These are phyloP conservation scores for Margarornis squamiger DNA, from an alignment of 2,797 vertebrate genomes.

Conservation along the genomic window DNA sequence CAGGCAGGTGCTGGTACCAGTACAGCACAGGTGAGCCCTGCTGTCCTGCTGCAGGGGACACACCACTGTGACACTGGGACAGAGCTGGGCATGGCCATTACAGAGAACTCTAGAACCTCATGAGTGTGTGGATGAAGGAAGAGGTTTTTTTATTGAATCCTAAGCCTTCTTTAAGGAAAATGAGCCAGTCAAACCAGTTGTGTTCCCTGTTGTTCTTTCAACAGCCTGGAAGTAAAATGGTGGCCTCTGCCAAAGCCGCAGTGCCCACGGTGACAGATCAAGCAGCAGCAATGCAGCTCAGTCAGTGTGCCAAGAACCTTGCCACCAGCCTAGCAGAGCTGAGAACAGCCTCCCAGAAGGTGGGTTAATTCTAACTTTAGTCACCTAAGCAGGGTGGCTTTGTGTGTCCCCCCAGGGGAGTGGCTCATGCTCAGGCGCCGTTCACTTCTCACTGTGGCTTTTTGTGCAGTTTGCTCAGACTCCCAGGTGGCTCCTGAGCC, in stretches of 20 bases:
- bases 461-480: background rate
- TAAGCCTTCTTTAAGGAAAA: background rate
- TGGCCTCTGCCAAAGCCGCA: constrained; percentile 93
- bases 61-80: background rate
- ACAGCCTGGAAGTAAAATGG: constrained; percentile 98
- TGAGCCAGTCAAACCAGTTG: background rate
- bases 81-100: background rate
- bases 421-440: background rate
- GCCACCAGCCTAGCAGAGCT: constrained; percentile 96
- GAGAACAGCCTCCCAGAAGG: constrained; percentile 94
- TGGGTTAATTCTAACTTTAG: constrained; percentile 12
- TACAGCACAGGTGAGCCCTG: background rate
- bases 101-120: background rate
- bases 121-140: background rate
- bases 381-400: background rate
- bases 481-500: background rate
- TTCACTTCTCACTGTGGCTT: background rate
- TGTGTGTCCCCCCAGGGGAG: background rate
- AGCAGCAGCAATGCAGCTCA: constrained; percentile 96
- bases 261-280: constrained; percentile 96
- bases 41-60: background rate
- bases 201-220: background rate
- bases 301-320: constrained; percentile 97
- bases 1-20: background rate
- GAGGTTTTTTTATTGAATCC: background rate